Evolutionary conservation across 2,113 vertebrate genomes (phyloP).

Genomic region (Motacilla tschutschensis): DNA sequence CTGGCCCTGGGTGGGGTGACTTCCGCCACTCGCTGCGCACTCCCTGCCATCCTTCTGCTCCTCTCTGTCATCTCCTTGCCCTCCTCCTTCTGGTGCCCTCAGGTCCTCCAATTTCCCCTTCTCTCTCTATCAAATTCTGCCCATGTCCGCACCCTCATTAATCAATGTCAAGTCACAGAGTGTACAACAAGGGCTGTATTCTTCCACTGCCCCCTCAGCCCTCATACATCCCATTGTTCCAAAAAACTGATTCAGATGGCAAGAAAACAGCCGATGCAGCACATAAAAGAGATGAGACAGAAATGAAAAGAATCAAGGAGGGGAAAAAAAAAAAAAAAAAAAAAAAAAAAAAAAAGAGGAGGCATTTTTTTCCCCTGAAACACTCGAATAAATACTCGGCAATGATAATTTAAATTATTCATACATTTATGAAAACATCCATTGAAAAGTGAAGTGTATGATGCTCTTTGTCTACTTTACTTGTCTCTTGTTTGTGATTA

Average conservation of each 20-base stretch:
- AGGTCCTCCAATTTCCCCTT: conserved; percentile 79
- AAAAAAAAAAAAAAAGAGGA: conserved; percentile 71
- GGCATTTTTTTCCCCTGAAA: conserved; percentile 81
- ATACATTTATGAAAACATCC: conserved; percentile 89
- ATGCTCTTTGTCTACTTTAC: conserved; percentile 87
- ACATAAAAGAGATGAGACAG: conserved; percentile 92
- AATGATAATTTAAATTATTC: conserved; percentile 92
- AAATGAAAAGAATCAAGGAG: conserved; percentile 82
- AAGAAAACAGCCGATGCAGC: conserved; percentile 79
- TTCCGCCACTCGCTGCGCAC: background rate
- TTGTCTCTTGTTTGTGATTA: conserved; percentile 91
- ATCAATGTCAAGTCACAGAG: conserved; percentile 86
- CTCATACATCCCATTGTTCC: conserved; percentile 89
- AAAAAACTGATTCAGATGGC: conserved; percentile 88
- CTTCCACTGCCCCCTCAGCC: conserved; percentile 82
- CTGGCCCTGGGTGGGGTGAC: background rate
- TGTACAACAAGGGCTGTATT: conserved; percentile 86
- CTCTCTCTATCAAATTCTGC: conserved; percentile 83
- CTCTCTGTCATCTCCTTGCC: conserved; percentile 71
- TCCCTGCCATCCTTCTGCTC: conserved; percentile 26
- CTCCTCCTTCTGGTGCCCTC: conserved; percentile 79
- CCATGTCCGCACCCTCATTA: conserved; percentile 90
- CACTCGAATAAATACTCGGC: conserved; percentile 79
- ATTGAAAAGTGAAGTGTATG: conserved; percentile 85
- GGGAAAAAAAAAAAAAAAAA: background rate